A percentile compares a stretch with the other conserved stretches of the same genome.
Evolutionary conservation across 2,888 invertebrate genomes (phyloP).

Genomic region (Sabatieria punctata): DNA sequence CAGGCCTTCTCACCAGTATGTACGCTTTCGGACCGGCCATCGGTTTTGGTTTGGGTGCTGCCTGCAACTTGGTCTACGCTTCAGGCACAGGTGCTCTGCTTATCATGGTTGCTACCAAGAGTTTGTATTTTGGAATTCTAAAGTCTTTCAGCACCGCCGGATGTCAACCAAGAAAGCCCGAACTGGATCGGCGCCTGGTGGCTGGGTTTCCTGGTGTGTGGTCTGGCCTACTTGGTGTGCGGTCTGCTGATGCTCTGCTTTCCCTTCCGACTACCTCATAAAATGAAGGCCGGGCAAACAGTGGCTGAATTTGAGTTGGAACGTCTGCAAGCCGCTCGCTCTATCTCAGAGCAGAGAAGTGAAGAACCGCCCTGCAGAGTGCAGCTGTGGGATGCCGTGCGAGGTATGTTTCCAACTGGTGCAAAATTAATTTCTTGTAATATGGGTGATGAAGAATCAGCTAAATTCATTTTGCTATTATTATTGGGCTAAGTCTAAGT

Average conservation of each 20-base stretch:
- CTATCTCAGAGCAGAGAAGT: conserved; percentile 31
- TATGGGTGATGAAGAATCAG: no score
- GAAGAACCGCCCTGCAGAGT: conserved; percentile 38
- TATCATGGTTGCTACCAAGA: no score
- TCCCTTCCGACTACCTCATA: conserved; percentile 44
- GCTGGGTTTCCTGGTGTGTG: conserved; percentile 45
- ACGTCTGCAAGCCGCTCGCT: conserved; percentile 7
- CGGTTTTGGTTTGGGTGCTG: conserved; percentile 19
- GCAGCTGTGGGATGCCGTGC: no score
- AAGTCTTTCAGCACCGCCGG: conserved; percentile 34
- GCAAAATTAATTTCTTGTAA: no score
- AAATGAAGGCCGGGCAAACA: no score
- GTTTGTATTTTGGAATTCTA: no score
- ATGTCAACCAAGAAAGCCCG: conserved; percentile 46
- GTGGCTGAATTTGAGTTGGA: conserved; percentile 19
- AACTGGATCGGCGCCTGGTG: conserved; percentile 61
- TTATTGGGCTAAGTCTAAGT: no score
- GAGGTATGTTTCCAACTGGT: no score
- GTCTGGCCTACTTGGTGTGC: conserved; percentile 43
- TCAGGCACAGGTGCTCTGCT: no score
- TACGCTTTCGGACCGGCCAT: conserved; percentile 24
- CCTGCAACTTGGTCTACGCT: conserved; percentile 16
- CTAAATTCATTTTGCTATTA: no score
- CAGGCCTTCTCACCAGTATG: conserved; percentile 22
- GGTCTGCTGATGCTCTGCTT: conserved; percentile 48